phyloP scores from a whole-genome alignment of 2,888 invertebrate species.

The Conomelus anceps region DNA sequence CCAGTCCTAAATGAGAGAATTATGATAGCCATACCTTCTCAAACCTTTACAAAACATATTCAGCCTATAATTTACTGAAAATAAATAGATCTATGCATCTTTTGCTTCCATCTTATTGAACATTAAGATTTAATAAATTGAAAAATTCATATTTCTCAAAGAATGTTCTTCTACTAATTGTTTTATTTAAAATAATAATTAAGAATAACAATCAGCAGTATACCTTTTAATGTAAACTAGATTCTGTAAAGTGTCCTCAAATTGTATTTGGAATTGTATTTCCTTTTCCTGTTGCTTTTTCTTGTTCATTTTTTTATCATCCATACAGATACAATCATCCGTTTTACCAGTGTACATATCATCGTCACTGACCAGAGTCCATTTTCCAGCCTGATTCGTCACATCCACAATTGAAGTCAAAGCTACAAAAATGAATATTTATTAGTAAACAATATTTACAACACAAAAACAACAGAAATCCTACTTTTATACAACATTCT shows the following conservation, averaged over 20 bases:
- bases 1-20: too few relatives aligned
- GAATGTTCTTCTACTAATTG: too few relatives aligned
- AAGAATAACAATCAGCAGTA: neutral
- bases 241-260: slow-evolving; percentile 78
- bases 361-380: neutral
- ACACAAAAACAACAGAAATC: too few relatives aligned
- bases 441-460: neutral
- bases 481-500: too few relatives aligned
- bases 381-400: neutral
- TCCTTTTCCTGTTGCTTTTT: slow-evolving; percentile 50
- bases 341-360: slow-evolving; percentile 35
- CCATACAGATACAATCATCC: slow-evolving; percentile 38
- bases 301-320: slow-evolving; percentile 35
- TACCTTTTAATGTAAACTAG: slow-evolving; percentile 55
- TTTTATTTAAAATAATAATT: too few relatives aligned
- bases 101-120: too few relatives aligned
- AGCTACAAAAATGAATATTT: neutral
- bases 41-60: too few relatives aligned
- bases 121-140: too few relatives aligned
- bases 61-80: too few relatives aligned
- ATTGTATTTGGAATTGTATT: slow-evolving; percentile 56
- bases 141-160: too few relatives aligned
- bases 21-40: too few relatives aligned
- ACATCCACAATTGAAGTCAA: neutral
- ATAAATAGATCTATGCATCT: too few relatives aligned